phyloP scores from a whole-genome alignment of 2,113 vertebrate species.

The Dipodomys stephensi region DNA sequence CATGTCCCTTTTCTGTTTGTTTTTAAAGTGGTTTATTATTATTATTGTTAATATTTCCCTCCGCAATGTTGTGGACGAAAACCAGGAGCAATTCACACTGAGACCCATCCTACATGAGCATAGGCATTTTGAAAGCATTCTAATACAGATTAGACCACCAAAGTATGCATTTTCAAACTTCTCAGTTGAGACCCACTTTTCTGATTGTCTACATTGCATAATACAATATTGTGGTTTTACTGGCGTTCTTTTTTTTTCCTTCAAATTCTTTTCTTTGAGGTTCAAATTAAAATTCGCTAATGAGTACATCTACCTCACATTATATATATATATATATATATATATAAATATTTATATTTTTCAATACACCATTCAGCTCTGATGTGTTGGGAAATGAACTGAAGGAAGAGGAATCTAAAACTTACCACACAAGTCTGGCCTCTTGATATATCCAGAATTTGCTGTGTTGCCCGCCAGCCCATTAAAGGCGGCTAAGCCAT shows the following conservation, averaged over 20 bases:
- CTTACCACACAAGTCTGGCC: conserved; percentile 98
- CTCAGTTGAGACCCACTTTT: conserved; percentile 46
- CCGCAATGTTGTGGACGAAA: conserved; percentile 59
- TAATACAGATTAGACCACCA: conserved; percentile 78
- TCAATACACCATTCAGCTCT: conserved; percentile 81
- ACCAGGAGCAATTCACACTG: conserved; percentile 73
- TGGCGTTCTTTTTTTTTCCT: background rate
- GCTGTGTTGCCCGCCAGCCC: conserved; percentile 93
- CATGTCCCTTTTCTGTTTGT: conserved; percentile 67
- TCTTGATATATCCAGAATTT: conserved; percentile 94
- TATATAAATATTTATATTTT: background rate
- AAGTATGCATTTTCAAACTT: conserved; percentile 77
- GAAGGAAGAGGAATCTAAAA: conserved; percentile 88
- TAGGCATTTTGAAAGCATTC: conserved; percentile 77
- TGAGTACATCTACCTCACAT: conserved; percentile 76
- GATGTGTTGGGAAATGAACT: conserved; percentile 85
- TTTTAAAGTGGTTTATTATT: conserved; percentile 15
- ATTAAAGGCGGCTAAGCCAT: conserved; percentile 96
- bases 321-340: background rate
- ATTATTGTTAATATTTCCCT: conserved; percentile 48
- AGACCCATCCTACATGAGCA: conserved; percentile 71
- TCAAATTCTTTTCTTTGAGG: background rate
- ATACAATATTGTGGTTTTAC: background rate
- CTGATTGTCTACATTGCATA: conserved; percentile 70
- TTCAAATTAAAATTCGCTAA: conserved; percentile 81